Evolutionary conservation across 2,888 invertebrate species (phyloP).

Genomic region (Psylliodes chrysocephalus): DNA sequence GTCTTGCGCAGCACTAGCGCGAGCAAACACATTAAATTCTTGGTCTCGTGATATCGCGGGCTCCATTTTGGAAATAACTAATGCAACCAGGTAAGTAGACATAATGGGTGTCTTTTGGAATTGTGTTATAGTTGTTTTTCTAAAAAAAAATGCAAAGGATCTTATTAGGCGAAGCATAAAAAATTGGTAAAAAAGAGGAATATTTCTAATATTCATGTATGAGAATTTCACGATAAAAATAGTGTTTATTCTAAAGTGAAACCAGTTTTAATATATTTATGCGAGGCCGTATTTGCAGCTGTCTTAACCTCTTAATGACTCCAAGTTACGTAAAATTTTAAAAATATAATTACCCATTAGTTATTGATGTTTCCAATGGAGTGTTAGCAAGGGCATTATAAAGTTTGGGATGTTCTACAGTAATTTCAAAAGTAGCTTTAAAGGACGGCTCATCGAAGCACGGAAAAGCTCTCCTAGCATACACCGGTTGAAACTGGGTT

Average conservation of each 20-base stretch:
- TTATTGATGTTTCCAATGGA: neutral
- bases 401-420: conserved; percentile 61
- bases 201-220: too few relatives aligned
- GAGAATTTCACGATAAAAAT: too few relatives aligned
- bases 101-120: conserved; percentile 64
- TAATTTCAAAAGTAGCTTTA: conserved; percentile 72
- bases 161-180: too few relatives aligned
- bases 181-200: too few relatives aligned
- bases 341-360: conserved; percentile 26
- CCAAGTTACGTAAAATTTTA: too few relatives aligned
- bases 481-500: conserved; percentile 75
- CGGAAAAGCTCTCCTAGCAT: conserved; percentile 77
- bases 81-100: conserved; percentile 78
- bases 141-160: too few relatives aligned
- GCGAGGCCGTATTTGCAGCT: too few relatives aligned
- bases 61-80: conserved; percentile 73
- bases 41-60: conserved; percentile 28
- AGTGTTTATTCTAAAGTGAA: too few relatives aligned
- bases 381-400: conserved; percentile 51
- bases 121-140: conserved; percentile 12
- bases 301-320: too few relatives aligned
- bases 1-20: conserved; percentile 31
- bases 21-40: conserved; percentile 48
- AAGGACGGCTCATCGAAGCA: conserved; percentile 79
- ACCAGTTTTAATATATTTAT: too few relatives aligned